Evolutionary conservation across 2,797 vertebrate genomes (phyloP).

Genomic region (Poecilia picta): DNA sequence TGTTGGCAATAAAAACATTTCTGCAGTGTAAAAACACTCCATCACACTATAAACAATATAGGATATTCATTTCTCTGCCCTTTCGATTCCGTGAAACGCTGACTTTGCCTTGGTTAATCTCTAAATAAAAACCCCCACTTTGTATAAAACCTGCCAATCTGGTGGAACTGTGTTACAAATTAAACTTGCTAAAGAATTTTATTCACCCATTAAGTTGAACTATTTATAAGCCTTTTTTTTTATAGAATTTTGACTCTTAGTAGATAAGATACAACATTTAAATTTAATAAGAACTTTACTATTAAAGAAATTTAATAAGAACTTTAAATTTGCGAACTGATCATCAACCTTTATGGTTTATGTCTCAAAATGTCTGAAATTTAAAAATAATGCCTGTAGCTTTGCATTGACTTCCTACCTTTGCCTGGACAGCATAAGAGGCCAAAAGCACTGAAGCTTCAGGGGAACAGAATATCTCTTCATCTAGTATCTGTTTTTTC

Average conservation of each 20-base stretch:
- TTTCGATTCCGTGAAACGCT: background rate
- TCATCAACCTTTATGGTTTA: background rate
- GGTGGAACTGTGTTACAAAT: background rate
- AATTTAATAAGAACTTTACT: too few species aligned
- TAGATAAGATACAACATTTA: background rate
- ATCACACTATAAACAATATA: background rate
- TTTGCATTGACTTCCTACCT: slow-evolving; percentile 76
- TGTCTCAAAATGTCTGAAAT: background rate
- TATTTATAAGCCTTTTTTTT: background rate
- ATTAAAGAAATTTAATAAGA: too few species aligned
- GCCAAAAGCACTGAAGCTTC: slow-evolving; percentile 93
- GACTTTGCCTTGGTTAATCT: background rate
- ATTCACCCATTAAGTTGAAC: background rate
- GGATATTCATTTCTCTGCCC: background rate
- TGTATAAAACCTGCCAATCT: background rate
- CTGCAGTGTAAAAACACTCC: background rate
- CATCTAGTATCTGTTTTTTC: slow-evolving; percentile 95
- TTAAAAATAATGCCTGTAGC: background rate
- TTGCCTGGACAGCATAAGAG: slow-evolving; percentile 94
- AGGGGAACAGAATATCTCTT: slow-evolving; percentile 94
- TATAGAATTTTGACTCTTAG: background rate
- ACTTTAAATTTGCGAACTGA: background rate
- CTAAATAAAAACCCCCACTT: background rate
- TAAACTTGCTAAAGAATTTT: background rate
- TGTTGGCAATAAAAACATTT: background rate